Base-by-base conservation (phyloP, 2,113 vertebrate species). In the Forbesichthys papilliferus region DNA sequence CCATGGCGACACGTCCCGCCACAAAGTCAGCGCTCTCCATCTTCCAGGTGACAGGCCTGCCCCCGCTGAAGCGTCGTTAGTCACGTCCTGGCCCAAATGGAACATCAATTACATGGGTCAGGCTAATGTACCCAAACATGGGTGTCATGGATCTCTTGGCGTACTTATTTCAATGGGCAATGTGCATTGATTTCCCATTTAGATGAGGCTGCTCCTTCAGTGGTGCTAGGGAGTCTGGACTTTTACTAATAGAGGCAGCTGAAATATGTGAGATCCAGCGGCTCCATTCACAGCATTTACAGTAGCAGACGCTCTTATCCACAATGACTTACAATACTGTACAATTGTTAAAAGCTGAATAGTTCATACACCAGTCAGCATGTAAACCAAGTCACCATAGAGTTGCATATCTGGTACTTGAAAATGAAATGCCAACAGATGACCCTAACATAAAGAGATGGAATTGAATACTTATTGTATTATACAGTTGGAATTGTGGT, bases 11-110 rank as follows among this genome's bases (percentile, higher is more conserved):
- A 0, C 93, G 89, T 4, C 90, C 93, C 7, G 75, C 91, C 0
- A 61, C 93, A 73, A 98, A 98, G 87, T 94, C 95, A 0, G 92
- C 93, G 48, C 93, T 99, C 0, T 96, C 97, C 82, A 97, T 99
- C 85, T 98, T 98, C 88, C 96, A 98, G 95, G 97, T 98, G 58
- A 88, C 75, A 64, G 52, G 51, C 72, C 48, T 49, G 73, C 65
- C 79, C 66, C 57, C 5, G 18, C 59, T 0, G 62, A 63, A 52
- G 64, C 62, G 34, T 79, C 60, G 64, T 78, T 74, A 66, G 52
- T 67, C 69, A 59, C 66, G 60, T 68, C 64, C 53, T 2, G 48
- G 68, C 48, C 61, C 77, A 80, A 71, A 71, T 71, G 71, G 18
- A 54, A 46, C 62, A 81, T 79, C 71, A 68, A 42, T 88, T 77